Percentiles rank a stretch among this genome's conserved stretches.
Conservation (phyloP, 2,113 vertebrate species). For the Collichthys lucidus region DNA sequence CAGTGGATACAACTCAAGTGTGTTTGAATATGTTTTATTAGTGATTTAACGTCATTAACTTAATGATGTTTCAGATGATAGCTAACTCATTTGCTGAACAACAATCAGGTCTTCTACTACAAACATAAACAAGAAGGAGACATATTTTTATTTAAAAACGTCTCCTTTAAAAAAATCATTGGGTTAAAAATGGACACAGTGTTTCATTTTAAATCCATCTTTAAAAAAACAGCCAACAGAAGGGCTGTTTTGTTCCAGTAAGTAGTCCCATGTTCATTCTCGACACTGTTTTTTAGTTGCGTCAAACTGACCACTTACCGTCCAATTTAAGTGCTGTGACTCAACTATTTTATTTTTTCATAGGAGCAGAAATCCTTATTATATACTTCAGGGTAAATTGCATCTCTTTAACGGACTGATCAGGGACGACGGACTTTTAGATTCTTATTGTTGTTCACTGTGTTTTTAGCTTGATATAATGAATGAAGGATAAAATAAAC, state of each 20-base stretch:
- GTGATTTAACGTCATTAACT: conserved; percentile 14
- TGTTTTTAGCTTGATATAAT: background rate
- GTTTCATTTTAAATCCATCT: too few species aligned
- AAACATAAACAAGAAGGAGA: background rate
- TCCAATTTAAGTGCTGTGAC: background rate
- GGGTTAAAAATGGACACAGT: background rate
- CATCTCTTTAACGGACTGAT: conserved; percentile 1
- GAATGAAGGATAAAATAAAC: background rate
- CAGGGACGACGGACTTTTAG: background rate
- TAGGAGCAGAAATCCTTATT: background rate
- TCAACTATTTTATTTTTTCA: background rate
- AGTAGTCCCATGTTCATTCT: background rate
- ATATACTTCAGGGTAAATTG: background rate
- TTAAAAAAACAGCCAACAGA: too few species aligned
- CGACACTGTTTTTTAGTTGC: background rate
- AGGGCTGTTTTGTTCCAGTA: too few species aligned
- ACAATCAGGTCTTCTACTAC: background rate
- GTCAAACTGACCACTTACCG: background rate
- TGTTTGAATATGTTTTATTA: conserved; percentile 29
- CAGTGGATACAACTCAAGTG: conserved; percentile 19
- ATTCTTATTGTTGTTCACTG: background rate
- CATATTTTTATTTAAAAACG: background rate
- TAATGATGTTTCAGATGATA: background rate
- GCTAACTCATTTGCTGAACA: conserved; percentile 1
- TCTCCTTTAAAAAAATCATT: background rate